Base-by-base conservation (phyloP, 2,113 vertebrate species). In the Gavialis gangeticus region DNA sequence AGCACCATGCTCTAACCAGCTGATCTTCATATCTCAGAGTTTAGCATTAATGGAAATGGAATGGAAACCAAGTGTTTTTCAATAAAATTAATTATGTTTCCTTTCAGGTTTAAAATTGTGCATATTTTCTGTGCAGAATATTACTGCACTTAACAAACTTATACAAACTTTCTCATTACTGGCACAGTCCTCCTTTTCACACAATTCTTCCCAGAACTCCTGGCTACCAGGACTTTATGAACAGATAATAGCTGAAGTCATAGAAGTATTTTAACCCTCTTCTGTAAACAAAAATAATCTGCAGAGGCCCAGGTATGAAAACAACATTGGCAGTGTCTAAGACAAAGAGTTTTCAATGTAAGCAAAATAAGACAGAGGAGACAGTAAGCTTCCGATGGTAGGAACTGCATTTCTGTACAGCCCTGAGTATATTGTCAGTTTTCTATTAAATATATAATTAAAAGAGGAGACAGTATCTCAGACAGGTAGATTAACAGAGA, bases 11-110 rank as follows among this genome's bases (percentile, higher is more conserved):
- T 34, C 34, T 34, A 34, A 34, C 34, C 34, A 34, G 34, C 34
- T 34, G 34, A 34, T 34, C 34, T 34, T 34, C 30, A 56, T 30
- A 59, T 9, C 18, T 28, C 18, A 28, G 55, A 46, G 75, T 34
- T 34, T 34, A 34, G 34, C 34, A 34, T 34, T 34, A 34, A 34
- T 34, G 34, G 34, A 34, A 34, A 12, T 10, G 8, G 85, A 14
- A 30, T 2, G 82, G 0, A 55, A 5, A 80, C 64, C 14, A 59
- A 0, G 1, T 12, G 5, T 55, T 79, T 86, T 88, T 73, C 71
- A 91, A 57, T 10, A 82, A 85, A 91, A 71, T 5, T 1, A 78
- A 13, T 62, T 76, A 55, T 1, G 10, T 5, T 17, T 66, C 85
- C 30, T 16, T 4, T 8, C 25, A 5, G 3, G n/a, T 22, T 18